Conservation (phyloP, 2,888 invertebrate species). For the Zygaena filipendulae region DNA sequence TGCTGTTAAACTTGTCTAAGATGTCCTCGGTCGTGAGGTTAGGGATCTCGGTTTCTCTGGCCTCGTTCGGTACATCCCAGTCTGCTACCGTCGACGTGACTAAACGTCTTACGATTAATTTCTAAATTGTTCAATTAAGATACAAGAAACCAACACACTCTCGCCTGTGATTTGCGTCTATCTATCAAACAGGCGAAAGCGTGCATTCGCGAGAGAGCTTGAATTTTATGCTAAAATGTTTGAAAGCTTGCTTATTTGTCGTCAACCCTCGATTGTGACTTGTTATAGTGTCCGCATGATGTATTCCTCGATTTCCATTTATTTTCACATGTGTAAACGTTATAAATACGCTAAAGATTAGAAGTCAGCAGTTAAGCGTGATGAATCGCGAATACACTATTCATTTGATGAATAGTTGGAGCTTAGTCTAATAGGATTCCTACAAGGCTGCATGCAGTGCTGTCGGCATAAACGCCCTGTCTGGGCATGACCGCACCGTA, state of each 20-base stretch:
- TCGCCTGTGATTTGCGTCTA: constrained; percentile 23
- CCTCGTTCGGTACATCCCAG: constrained; percentile 30
- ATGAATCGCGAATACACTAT: constrained; percentile 3
- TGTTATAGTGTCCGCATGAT: no score
- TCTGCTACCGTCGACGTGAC: constrained; percentile 38
- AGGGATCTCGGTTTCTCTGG: constrained; percentile 50
- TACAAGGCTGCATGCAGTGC: constrained; percentile 14
- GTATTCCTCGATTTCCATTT: no score
- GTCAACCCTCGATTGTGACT: no score
- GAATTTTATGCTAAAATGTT: no score
- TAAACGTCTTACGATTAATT: constrained; percentile 28
- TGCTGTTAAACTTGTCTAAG: no score
- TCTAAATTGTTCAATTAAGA: constrained; percentile 37
- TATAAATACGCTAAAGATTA: no score
- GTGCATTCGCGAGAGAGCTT: constrained; percentile 11
- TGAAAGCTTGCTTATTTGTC: no score
- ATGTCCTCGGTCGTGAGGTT: no score
- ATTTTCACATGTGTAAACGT: no score
- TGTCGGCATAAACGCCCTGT: constrained; percentile 13
- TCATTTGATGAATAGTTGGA: constrained; percentile 17
- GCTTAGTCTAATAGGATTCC: no score
- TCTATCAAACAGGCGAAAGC: constrained; percentile 19
- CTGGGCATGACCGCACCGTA: neutral
- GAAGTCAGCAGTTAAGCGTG: no score
- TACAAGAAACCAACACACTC: constrained; percentile 25